These are phyloP conservation scores for Chlorops oryzae DNA, from an alignment of 1,140 invertebrate genomes.

Conservation along the genomic window DNA sequence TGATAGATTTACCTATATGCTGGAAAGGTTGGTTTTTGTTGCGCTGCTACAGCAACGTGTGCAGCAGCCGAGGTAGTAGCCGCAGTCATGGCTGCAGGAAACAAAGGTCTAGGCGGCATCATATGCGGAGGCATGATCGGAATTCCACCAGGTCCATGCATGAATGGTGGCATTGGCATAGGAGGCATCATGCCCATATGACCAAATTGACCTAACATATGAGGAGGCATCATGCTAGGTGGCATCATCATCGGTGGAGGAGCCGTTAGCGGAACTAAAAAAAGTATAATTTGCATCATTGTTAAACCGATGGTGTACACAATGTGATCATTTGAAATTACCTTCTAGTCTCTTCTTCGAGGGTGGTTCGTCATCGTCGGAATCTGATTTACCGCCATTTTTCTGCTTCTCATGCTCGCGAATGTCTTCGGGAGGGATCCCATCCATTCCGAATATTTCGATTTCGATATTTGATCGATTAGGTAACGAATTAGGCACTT, in stretches of 20 bases:
- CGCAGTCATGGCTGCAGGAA: conserved; percentile 64
- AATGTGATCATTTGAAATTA: conserved; percentile 24
- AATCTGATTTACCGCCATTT: conserved; percentile 60
- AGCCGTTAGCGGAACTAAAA: conserved; percentile 40
- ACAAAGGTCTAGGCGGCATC: conserved; percentile 72
- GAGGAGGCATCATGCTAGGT: conserved; percentile 56
- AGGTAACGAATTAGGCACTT: conserved; percentile 97
- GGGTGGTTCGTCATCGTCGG: conserved; percentile 73
- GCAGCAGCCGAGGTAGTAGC: conserved; percentile 52
- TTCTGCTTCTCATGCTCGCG: conserved; percentile 89
- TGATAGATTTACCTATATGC: conserved; percentile 59
- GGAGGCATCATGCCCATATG: conserved; percentile 52
- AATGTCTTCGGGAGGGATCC: conserved; percentile 92
- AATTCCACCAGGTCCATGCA: conserved; percentile 52
- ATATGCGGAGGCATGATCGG: conserved; percentile 56
- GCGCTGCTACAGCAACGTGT: conserved; percentile 51
- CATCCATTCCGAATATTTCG: conserved; percentile 99
- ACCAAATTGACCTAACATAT: conserved; percentile 53
- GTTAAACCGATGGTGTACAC: neutral
- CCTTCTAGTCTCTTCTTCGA: conserved; percentile 68
- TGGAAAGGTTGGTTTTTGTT: conserved; percentile 70
- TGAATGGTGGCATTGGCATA: conserved; percentile 54
- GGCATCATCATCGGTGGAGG: conserved; percentile 53
- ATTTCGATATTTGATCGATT: conserved; percentile 98
- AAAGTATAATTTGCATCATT: neutral